Conservation (phyloP, 2,113 vertebrate species). For the Callorhinus ursinus region DNA sequence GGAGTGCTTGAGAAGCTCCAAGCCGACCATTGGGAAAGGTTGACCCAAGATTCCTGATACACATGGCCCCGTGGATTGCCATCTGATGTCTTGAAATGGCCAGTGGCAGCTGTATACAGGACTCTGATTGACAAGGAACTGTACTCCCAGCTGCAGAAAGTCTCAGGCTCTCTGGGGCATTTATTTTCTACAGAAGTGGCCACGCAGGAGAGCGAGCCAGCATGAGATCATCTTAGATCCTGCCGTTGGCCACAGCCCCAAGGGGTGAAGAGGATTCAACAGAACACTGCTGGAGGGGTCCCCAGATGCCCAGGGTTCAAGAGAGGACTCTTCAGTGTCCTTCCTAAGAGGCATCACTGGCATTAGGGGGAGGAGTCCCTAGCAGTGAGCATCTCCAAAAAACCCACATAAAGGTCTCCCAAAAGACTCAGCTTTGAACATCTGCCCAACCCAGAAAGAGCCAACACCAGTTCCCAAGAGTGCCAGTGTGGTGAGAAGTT, state of each 20-base stretch:
- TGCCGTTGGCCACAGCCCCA: background rate
- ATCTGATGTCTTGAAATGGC: background rate
- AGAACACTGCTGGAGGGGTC: background rate
- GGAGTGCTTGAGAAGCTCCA: background rate
- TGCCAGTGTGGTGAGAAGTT: background rate
- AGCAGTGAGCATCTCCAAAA: background rate
- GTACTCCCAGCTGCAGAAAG: background rate
- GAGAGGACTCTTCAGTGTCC: background rate
- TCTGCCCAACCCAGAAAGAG: background rate
- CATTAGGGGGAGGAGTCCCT: background rate
- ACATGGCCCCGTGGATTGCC: background rate
- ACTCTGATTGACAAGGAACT: background rate
- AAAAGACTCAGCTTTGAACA: background rate
- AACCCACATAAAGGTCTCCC: background rate
- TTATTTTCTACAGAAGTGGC: background rate
- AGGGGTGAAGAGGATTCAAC: background rate
- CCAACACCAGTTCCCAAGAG: background rate
- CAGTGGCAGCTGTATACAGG: background rate
- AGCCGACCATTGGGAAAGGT: background rate
- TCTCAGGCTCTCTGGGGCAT: background rate
- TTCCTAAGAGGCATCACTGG: background rate
- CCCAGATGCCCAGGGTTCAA: background rate
- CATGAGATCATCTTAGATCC: background rate
- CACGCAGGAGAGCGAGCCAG: background rate
- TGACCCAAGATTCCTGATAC: background rate